A percentile compares a stretch with the other conserved stretches of the same genome.
Conservation (phyloP, 2,797 vertebrate species). For the Pseudotriccus pelzelni region DNA sequence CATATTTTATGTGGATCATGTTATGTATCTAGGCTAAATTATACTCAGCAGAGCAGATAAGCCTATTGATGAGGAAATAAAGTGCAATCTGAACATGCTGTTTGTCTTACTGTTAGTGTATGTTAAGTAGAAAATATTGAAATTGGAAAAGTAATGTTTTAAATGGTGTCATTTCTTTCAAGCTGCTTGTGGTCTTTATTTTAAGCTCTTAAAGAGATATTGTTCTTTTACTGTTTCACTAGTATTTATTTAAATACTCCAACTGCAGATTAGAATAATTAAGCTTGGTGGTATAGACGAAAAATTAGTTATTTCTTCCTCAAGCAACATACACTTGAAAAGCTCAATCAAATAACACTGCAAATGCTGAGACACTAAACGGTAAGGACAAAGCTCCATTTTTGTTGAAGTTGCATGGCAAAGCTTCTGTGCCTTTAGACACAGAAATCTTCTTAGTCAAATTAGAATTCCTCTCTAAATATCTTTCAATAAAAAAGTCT, state of each 20-base stretch:
- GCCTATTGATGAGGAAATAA: background rate
- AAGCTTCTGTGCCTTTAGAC: background rate
- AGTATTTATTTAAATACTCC: background rate
- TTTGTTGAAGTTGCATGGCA: background rate
- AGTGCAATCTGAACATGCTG: background rate
- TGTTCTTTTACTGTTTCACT: background rate
- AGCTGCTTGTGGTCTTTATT: background rate
- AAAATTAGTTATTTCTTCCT: background rate
- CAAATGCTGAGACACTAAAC: background rate
- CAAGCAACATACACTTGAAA: background rate
- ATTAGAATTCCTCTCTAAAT: background rate
- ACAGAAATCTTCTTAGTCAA: background rate
- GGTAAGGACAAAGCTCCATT: background rate
- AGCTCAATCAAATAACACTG: background rate
- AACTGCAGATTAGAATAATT: background rate
- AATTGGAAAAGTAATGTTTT: conserved; percentile 5
- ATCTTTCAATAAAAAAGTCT: background rate
- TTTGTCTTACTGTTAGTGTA: background rate
- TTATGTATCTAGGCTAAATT: background rate
- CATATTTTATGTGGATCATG: background rate
- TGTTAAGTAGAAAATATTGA: background rate
- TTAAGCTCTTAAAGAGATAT: background rate
- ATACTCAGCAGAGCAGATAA: background rate
- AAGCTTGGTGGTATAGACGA: background rate
- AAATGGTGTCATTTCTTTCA: background rate